Conservation (phyloP, 2,797 vertebrate species). For the Hydrocynus forskahlii region DNA sequence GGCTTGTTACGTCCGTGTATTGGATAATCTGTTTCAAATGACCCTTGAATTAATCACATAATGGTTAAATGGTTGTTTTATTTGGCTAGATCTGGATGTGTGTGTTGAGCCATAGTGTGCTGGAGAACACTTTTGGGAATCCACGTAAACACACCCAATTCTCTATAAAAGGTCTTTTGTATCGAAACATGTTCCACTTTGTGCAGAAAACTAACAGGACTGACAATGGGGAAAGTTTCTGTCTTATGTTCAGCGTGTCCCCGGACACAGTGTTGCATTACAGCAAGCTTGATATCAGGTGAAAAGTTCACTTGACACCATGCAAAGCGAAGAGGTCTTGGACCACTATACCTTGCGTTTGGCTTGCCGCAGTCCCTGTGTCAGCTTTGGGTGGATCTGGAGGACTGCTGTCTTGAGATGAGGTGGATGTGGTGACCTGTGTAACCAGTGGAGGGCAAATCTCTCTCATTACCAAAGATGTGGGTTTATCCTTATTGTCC, state of each 20-base stretch:
- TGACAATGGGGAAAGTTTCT: not conserved
- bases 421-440: constrained; percentile 65
- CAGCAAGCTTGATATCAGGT: not conserved
- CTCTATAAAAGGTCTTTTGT: constrained; percentile 11
- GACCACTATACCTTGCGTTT: constrained; percentile 72
- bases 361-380: constrained; percentile 66
- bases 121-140: not conserved
- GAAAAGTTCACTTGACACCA: not conserved
- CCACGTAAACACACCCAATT: constrained; percentile 19
- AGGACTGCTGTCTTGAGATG: constrained; percentile 69
- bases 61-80: not conserved
- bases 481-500: constrained; percentile 85
- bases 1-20: not conserved
- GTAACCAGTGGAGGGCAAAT: constrained; percentile 66
- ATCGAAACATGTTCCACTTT: not conserved
- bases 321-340: not conserved
- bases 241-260: not conserved
- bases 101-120: not conserved
- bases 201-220: not conserved
- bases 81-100: not conserved
- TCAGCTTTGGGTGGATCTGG: constrained; percentile 76
- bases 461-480: constrained; percentile 81
- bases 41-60: constrained; percentile 1
- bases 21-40: too few species aligned
- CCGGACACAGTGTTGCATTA: not conserved